Percentiles rank a stretch among this genome's conserved stretches.
phyloP scores from a whole-genome alignment of 2,113 vertebrate species.

The Ammospiza nelsoni region DNA sequence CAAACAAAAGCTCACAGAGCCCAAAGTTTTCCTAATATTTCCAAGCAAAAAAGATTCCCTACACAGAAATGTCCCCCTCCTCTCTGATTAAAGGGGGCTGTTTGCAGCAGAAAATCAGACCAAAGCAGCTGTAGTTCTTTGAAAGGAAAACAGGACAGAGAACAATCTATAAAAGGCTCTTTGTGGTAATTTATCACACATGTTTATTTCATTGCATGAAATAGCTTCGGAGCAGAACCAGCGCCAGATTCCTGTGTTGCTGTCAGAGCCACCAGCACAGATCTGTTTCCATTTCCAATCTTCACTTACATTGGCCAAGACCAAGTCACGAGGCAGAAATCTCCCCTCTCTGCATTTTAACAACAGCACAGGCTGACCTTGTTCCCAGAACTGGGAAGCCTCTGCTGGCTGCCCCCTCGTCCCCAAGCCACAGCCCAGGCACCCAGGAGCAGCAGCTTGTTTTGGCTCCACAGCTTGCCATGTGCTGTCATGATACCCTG shows the following conservation, averaged over 20 bases:
- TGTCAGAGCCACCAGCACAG: constrained; percentile 62
- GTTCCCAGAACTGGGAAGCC: constrained; percentile 24
- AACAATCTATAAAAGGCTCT: constrained; percentile 69
- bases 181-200: constrained; percentile 69
- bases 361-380: constrained; percentile 58
- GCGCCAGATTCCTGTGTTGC: constrained; percentile 51
- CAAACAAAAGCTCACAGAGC: constrained; percentile 17
- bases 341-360: constrained; percentile 46
- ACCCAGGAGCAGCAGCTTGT: neutral
- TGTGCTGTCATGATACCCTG: neutral
- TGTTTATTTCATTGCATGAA: constrained; percentile 61
- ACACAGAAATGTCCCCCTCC: neutral
- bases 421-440: neutral
- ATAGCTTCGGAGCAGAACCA: constrained; percentile 10
- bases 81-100: neutral
- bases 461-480: neutral
- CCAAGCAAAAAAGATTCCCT: neutral
- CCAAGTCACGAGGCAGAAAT: constrained; percentile 39
- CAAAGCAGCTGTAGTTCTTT: constrained; percentile 59
- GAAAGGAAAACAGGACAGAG: constrained; percentile 59
- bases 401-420: neutral
- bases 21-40: neutral
- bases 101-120: constrained; percentile 31
- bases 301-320: constrained; percentile 38
- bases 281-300: constrained; percentile 62